Conservation (phyloP, 2,113 vertebrate genomes). For the Podocnemis expansa region DNA sequence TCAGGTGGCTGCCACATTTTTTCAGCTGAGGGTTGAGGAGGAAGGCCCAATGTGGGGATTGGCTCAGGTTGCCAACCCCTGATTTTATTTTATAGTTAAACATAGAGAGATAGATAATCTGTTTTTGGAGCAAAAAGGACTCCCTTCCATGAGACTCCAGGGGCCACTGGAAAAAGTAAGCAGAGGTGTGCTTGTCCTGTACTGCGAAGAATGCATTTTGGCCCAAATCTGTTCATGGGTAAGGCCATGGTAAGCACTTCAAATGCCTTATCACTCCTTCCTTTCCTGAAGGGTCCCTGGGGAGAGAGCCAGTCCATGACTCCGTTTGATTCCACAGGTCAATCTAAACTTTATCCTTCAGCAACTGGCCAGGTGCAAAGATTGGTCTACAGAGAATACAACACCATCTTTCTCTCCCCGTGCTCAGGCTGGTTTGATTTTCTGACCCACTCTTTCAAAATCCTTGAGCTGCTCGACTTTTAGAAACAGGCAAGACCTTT, state of each 20-base stretch:
- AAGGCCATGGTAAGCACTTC: not conserved
- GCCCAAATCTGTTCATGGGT: not conserved
- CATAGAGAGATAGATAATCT: no score
- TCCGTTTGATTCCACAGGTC: not conserved
- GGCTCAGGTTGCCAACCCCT: no score
- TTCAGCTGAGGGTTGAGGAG: no score
- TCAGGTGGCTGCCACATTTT: no score
- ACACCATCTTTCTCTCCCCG: not conserved
- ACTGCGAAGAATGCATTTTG: not conserved
- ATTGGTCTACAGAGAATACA: not conserved
- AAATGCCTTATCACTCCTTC: not conserved
- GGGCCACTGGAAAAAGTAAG: not conserved
- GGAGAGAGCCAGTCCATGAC: not conserved
- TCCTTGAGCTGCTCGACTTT: not conserved
- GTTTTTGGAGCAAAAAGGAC: not conserved
- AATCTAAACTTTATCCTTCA: not conserved
- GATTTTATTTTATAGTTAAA: no score
- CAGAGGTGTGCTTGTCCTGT: not conserved
- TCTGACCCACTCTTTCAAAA: not conserved
- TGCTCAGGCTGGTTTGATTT: not conserved
- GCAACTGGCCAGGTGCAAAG: not conserved
- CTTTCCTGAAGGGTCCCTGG: not conserved
- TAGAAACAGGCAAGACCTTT: not conserved
- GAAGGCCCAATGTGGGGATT: no score
- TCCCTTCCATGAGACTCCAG: not conserved